Conservation (phyloP, 1,140 invertebrate genomes). For the Phymastichus coffea region DNA sequence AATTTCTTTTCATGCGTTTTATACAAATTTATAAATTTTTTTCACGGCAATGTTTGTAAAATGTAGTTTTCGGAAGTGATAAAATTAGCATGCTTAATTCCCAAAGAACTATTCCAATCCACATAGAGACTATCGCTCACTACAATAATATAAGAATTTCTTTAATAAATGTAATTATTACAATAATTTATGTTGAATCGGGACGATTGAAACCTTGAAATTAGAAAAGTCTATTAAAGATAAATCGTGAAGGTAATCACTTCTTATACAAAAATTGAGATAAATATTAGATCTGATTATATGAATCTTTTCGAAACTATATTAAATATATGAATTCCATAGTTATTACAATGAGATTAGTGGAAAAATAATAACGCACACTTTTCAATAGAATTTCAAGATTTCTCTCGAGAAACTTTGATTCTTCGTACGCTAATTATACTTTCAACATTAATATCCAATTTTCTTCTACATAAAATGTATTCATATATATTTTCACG, state of each 20-base stretch:
- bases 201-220: slow-evolving; percentile 22
- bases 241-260: no score
- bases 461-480: slow-evolving; percentile 36
- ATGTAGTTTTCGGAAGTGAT: slow-evolving; percentile 17
- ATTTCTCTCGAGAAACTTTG: slow-evolving; percentile 28
- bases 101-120: slow-evolving; percentile 3
- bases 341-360: no score
- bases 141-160: slow-evolving; percentile 21
- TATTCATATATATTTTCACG: slow-evolving; percentile 34
- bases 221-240: slow-evolving; percentile 21
- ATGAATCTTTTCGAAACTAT: no score
- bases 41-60: slow-evolving; percentile 18
- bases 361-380: background rate
- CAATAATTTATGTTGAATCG: slow-evolving; percentile 18
- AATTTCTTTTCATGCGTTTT: slow-evolving; percentile 7
- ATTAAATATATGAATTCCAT: no score
- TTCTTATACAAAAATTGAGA: no score
- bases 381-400: slow-evolving; percentile 22
- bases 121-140: slow-evolving; percentile 13
- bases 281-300: no score
- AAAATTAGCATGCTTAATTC: slow-evolving; percentile 21
- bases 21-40: slow-evolving; percentile 25
- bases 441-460: slow-evolving; percentile 25
- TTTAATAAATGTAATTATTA: slow-evolving; percentile 10
- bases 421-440: slow-evolving; percentile 26